Evolutionary conservation across 2,113 vertebrate species (phyloP).

Genomic region (Noctilio leporinus): DNA sequence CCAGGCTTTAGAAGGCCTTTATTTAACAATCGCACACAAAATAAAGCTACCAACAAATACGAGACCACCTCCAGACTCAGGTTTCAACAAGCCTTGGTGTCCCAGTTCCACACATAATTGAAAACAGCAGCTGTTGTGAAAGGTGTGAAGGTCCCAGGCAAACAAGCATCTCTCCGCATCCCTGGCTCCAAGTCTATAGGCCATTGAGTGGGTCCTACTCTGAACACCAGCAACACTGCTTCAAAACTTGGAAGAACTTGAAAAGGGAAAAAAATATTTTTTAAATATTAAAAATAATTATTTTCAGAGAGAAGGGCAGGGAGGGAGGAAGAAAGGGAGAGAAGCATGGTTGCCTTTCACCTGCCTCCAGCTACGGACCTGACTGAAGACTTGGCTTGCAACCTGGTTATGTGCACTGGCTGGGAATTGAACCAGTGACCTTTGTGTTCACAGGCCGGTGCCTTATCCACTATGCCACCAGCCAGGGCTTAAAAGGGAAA

Average conservation of each 20-base stretch:
- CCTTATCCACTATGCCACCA: no score
- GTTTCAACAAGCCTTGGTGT: neutral
- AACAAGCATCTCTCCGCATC: neutral
- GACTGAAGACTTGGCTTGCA: no score
- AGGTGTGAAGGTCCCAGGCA: neutral
- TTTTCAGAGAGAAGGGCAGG: no score
- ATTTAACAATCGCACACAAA: neutral
- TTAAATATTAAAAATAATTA: no score
- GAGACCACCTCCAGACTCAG: neutral
- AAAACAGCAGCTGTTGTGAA: neutral
- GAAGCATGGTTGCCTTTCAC: no score
- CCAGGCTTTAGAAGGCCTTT: neutral
- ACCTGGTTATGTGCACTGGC: no score
- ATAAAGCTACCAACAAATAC: neutral
- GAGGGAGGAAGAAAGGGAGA: no score
- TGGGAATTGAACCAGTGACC: no score
- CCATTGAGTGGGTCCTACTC: neutral
- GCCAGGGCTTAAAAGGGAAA: no score
- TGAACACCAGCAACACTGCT: neutral
- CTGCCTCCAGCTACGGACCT: no score
- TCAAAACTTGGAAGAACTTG: neutral
- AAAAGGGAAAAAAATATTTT: neutral
- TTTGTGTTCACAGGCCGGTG: no score
- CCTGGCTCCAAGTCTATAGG: rapidly evolving
- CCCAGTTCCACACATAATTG: neutral